A percentile compares a stretch with the other conserved stretches of the same genome.
phyloP scores from a whole-genome alignment of 2,888 invertebrate species.

The Zaprionus obscuricornis region DNA sequence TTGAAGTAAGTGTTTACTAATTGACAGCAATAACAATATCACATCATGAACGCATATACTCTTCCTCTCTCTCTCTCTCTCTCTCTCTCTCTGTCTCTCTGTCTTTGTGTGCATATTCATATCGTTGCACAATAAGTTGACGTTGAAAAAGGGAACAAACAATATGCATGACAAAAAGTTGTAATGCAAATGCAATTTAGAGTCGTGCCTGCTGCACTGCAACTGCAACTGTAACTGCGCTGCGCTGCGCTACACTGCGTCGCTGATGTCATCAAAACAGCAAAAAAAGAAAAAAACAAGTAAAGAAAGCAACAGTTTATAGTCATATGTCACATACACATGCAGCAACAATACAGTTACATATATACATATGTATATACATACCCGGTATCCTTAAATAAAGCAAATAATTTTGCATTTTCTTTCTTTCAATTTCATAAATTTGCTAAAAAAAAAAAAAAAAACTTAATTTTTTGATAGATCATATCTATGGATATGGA shows the following conservation, averaged over 20 bases:
- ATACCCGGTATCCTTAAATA: too few relatives aligned
- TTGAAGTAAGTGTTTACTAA: slow-evolving; percentile 60
- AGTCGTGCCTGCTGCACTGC: too few relatives aligned
- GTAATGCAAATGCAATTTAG: slow-evolving; percentile 28
- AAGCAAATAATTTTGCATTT: too few relatives aligned
- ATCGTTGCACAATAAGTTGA: slow-evolving; percentile 5
- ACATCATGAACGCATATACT: slow-evolving; percentile 15
- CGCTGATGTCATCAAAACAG: slow-evolving; percentile 44
- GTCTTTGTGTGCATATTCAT: not conserved
- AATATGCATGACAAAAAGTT: slow-evolving; percentile 34
- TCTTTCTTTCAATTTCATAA: too few relatives aligned
- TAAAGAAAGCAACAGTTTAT: too few relatives aligned
- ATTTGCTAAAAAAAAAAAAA: too few relatives aligned
- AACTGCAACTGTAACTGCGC: slow-evolving; percentile 12
- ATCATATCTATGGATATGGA: too few relatives aligned
- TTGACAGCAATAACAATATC: slow-evolving; percentile 25
- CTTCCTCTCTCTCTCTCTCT: not conserved
- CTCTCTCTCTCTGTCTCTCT: not conserved
- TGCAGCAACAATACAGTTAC: too few relatives aligned
- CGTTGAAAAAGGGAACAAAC: slow-evolving; percentile 27
- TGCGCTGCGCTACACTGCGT: slow-evolving; percentile 15
- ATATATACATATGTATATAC: too few relatives aligned
- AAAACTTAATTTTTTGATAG: too few relatives aligned
- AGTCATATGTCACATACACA: too few relatives aligned
- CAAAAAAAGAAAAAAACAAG: too few relatives aligned